These are phyloP conservation scores for Allacma fusca DNA, from an alignment of 2,888 invertebrate genomes.

Conservation along the genomic window DNA sequence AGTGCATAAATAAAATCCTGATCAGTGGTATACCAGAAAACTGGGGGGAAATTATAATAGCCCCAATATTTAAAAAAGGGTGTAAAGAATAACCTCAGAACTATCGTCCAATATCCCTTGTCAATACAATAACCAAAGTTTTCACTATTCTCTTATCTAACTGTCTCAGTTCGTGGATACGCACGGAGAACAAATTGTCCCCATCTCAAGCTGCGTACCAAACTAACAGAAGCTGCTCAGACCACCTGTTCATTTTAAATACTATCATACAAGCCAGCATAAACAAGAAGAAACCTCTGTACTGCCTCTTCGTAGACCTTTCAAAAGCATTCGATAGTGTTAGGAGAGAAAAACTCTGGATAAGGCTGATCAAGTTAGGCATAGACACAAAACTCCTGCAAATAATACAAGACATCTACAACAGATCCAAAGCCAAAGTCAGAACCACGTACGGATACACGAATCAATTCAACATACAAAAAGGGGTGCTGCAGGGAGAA, in stretches of 20 bases:
- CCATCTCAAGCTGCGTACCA: conserved; percentile 26
- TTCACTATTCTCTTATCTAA: conserved; percentile 2
- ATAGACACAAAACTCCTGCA: background rate
- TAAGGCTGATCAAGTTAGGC: background rate
- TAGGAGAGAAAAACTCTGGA: conserved; percentile 20
- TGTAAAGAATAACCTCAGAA: background rate
- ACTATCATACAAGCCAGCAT: background rate
- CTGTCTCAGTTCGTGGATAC: background rate
- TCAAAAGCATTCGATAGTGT: conserved; percentile 29
- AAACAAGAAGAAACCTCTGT: background rate
- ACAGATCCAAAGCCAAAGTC: background rate
- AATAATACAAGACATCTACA: conserved; percentile 7
- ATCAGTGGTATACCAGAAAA: background rate
- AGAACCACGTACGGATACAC: conserved; percentile 14
- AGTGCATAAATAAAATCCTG: background rate
- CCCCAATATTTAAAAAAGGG: conserved; percentile 32
- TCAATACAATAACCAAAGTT: conserved; percentile 23
- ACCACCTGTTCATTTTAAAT: conserved; percentile 22
- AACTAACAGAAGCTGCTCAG: conserved; percentile 19
- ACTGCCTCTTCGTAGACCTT: background rate
- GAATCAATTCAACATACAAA: background rate
- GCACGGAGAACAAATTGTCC: background rate
- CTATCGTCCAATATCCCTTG: conserved; percentile 32
- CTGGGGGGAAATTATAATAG: conserved; percentile 25
- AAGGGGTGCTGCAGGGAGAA: conserved; percentile 20